Evolutionary conservation across 2,797 vertebrate species (phyloP).

Genomic region (Tangara arthus): DNA sequence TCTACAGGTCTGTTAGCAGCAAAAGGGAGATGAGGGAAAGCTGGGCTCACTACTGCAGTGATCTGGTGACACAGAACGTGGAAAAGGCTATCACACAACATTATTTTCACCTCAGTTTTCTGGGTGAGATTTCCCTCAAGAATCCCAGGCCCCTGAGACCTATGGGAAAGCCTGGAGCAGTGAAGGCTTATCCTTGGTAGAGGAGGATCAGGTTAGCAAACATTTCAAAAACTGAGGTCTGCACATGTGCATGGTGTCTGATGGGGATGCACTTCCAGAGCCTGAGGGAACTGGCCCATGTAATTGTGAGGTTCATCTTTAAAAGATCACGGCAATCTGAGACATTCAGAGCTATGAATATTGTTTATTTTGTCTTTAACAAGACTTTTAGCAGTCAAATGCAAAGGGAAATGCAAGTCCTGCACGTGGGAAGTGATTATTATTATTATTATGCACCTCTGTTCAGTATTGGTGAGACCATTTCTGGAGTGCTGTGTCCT

Average conservation of each 20-base stretch:
- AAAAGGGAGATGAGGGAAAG: not conserved
- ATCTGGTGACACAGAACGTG: not conserved
- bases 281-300: not conserved
- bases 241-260: rapidly evolving
- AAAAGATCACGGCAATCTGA: not conserved
- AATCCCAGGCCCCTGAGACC: not conserved
- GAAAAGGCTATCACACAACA: not conserved
- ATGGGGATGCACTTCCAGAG: not conserved
- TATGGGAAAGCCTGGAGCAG: not conserved
- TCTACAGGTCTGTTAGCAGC: not conserved
- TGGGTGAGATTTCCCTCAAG: not conserved
- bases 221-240: not conserved
- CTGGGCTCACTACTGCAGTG: not conserved
- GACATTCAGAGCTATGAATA: not conserved
- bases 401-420: not conserved
- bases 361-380: not conserved
- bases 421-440: not conserved
- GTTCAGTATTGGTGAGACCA: not conserved
- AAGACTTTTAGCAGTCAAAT: not conserved
- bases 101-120: not conserved
- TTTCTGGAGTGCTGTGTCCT: not conserved
- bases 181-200: not conserved
- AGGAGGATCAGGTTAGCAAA: not conserved
- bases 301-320: not conserved
- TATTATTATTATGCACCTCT: not conserved